Evolutionary conservation across 2,888 invertebrate species (phyloP), one percentile per base, ranked within the genome.

Genomic region (Parnassius glacialis): DNA sequence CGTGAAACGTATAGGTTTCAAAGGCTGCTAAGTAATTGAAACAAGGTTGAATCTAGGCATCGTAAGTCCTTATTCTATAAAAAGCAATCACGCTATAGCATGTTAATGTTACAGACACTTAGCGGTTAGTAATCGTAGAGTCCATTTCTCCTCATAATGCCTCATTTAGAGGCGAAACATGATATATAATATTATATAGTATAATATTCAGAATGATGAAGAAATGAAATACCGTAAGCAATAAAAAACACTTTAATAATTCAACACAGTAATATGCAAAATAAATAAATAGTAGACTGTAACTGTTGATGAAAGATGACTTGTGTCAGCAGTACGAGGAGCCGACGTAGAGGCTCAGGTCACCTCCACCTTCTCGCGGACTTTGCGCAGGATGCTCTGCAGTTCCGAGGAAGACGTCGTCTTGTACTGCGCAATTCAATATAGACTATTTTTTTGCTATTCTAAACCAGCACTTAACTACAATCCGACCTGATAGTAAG

Each of bases 341-440:
- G 16, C 48, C 48, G 9, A 48, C 13, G 9, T 2, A 13, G 51
- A 42, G 43, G 16, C 59, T 87, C 81, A 90, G 52, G 85, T 81
- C 48, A 90, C 90, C 74, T 95, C 96, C 64, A 93, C 94, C 86
- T 95, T 96, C 81, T 94, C 93, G 58, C 96, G 92, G 54, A 94
- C 95, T 80, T 94, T 94, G 56, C 95, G 95, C 70, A 97, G 86
- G 75, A 96, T 95, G 67, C 94, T 94, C 72, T 94, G 93, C 67
- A 97, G 86, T 83, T 97, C 96, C 16, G 95, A 94, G 0, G 95
- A 93, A 10, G 96, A 93, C 2, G 95, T 93, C 0, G 96, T 96
- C 85, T 96, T 95, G 86, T 94, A 96, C 96, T 97, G 48, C 13
- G 85, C 47, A 92, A 90, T 16, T 50, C 12, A 45, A n/a, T 13